Conservation (phyloP, 2,113 vertebrate species). For the Vireo altiloquus region DNA sequence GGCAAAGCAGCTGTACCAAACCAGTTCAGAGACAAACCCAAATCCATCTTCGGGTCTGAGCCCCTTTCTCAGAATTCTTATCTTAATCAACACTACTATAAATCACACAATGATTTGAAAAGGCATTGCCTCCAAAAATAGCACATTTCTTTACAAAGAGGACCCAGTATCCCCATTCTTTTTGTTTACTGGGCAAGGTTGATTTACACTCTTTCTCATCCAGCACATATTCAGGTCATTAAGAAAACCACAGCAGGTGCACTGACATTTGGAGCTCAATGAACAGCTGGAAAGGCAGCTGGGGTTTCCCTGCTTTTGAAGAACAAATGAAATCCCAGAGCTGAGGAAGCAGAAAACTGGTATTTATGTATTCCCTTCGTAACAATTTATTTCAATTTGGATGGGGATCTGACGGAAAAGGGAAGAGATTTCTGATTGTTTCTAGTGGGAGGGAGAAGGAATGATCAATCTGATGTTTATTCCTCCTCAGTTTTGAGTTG, state of each 20-base stretch:
- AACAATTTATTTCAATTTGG: neutral
- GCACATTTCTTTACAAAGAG: neutral
- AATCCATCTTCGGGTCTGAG: neutral
- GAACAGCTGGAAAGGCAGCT: conserved; percentile 46
- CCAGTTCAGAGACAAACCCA: neutral
- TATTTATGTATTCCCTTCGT: neutral
- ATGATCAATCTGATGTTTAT: neutral
- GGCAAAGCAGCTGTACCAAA: neutral
- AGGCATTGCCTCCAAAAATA: neutral
- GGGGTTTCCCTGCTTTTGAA: neutral
- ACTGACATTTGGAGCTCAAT: neutral
- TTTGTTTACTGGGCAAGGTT: neutral
- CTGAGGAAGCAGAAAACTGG: neutral
- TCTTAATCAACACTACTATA: neutral
- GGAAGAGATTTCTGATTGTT: neutral
- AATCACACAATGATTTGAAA: neutral
- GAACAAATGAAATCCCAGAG: neutral
- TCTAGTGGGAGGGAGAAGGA: neutral
- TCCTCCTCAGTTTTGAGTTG: neutral
- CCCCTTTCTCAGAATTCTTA: neutral
- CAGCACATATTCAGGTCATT: neutral
- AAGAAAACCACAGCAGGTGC: conserved; percentile 16
- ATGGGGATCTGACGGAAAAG: neutral
- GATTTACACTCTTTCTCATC: neutral
- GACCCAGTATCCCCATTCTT: neutral